Base-by-base conservation (phyloP, 2,888 invertebrate species). In the Polia nebulosa region DNA sequence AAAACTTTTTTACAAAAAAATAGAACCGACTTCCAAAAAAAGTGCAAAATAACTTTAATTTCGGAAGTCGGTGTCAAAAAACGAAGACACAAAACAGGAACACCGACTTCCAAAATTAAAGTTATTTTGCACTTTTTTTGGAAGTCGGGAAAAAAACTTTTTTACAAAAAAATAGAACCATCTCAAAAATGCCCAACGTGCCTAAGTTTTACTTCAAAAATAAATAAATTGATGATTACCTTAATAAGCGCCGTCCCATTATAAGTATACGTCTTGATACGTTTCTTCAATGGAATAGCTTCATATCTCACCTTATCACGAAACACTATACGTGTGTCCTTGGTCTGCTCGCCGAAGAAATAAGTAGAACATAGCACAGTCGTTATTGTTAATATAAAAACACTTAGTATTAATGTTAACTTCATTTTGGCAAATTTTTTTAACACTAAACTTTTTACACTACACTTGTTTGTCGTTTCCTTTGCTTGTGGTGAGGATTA, bases 241-340 rank as follows among this genome's bases (percentile, higher is more conserved):
- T 87, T 85, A 56, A 91, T 91, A 4, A 82, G 78, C 15, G 65
- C 59, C 7, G 85, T 72, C 5, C 88, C 85, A 58, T 85, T 87
- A 68, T 89, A 91, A 0, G 76, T 70, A 66, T 83, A 90, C 7
- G 71, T 70, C 61, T 89, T 89, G 8, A 91, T 69, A 3, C 91
- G 78, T 67, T 91, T 91, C 76, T 85, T 87, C 75, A 89, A 80
- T 13, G 91, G 91, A 13, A 91, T 72, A 0, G 91, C 90, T 78
- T 89, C 90, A 41, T 87, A 88, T 56, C 84, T 85, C 41, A 91
- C 78, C 47, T 86, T 89, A 15, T 85, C 87, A 15, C 85, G 82
- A 39, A 82, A 76, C 36, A 87, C 77, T 41, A 88, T 25, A 34
- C 62, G 83, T 0, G 84, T 82, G 9, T 80, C 52, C 1, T 76